Base-by-base conservation (phyloP, 1,140 invertebrate genomes). In the Phymastichus coffea region DNA sequence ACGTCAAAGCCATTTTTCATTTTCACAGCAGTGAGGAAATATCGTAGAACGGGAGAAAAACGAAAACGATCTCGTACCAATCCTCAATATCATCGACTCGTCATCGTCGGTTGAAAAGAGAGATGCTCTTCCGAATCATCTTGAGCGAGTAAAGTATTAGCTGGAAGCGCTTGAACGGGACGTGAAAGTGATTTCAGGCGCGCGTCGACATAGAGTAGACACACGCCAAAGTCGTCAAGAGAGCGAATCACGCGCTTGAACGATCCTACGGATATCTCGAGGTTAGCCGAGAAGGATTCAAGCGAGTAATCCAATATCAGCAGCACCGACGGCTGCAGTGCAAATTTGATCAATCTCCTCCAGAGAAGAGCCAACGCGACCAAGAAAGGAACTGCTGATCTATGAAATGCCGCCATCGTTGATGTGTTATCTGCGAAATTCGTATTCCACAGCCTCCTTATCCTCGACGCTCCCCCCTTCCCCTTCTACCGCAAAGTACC, bases 201-300 rank as follows among this genome's bases (percentile, higher is more conserved):
- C 20, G 6, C 9, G 35, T 8, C 9, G 30, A n/a, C n/a, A n/a
- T n/a, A n/a, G n/a, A n/a, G n/a, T n/a, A 17, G 44, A 15, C 41
- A 14, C 14, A 25, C 12, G 22, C 41, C 4, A 12, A 7, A 4
- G 43, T 1, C 14, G 30, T 2, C 0, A 30, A 33, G 14, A 9
- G 23, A 9, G 37, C 15, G 49, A 53, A 60, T 60, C 49, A 60
- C 30, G 37, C 17, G 57, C 41, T 53, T 23, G 41, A 53, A 49
- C 41, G 38, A 60, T 60, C 57, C 26, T 48, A 46, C 23, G 48
- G 49, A 60, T 60, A n/a, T n/a, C 53, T 60, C 38, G 41, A 47
- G 48, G 41, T 53, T 53, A 46, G 48, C 38, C 30, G 28, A 26
- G 22, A 28, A 44, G 48, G 37, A 49, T 26, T 49, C 37, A 26